Conservation (phyloP, 2,113 vertebrate genomes). For the Macrotis lagotis region DNA sequence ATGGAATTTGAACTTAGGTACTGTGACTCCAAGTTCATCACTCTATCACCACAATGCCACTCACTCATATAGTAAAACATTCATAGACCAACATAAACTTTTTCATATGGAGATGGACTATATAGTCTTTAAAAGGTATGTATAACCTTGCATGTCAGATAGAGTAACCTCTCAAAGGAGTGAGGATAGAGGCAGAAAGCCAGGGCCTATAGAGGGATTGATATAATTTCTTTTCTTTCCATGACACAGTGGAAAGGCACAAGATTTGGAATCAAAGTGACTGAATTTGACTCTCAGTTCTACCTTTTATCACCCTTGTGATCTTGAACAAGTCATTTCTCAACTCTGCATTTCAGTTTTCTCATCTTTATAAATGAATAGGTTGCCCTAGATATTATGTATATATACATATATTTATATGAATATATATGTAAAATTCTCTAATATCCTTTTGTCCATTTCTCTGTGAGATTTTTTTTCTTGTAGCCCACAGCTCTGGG, state of each 20-base stretch:
- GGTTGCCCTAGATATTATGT: not conserved
- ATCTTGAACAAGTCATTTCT: not conserved
- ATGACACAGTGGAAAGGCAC: not conserved
- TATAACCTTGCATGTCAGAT: not conserved
- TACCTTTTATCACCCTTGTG: not conserved
- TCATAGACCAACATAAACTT: not conserved
- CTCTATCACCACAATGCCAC: not conserved
- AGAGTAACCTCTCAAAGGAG: not conserved
- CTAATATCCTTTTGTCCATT: not conserved
- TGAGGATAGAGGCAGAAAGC: not conserved
- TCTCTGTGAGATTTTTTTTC: not conserved
- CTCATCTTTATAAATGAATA: not conserved
- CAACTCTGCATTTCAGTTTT: not conserved
- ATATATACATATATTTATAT: too few relatives aligned
- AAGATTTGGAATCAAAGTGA: not conserved
- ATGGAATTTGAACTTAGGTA: not conserved
- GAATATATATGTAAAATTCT: too few relatives aligned
- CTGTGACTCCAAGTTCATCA: not conserved
- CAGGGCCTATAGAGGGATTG: not conserved
- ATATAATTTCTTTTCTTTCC: too few relatives aligned
- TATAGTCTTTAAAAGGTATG: not conserved
- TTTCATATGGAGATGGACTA: not conserved
- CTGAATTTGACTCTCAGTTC: not conserved
- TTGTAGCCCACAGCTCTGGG: not conserved
- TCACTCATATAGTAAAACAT: not conserved